These are phyloP conservation scores for Oreochromis mossambicus DNA, from an alignment of 2,797 vertebrate species.

Conservation along the genomic window DNA sequence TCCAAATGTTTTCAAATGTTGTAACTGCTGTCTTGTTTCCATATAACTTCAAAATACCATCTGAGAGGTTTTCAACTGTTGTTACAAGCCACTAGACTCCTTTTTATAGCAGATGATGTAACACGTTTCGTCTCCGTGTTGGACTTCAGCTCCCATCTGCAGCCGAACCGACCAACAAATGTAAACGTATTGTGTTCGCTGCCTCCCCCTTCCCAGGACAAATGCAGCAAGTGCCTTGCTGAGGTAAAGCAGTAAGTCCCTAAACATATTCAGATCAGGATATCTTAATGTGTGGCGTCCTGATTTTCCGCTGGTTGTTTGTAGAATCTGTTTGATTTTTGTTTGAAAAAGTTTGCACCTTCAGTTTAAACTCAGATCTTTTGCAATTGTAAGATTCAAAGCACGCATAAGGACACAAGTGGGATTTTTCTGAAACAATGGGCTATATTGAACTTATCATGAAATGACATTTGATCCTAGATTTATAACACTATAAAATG, in stretches of 20 bases:
- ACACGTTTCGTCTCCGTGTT: neutral
- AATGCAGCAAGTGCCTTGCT: slow-evolving; percentile 51
- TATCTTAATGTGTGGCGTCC: neutral
- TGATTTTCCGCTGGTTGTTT: slow-evolving; percentile 1
- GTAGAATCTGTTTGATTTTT: neutral
- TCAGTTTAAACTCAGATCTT: neutral
- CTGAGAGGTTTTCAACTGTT: neutral
- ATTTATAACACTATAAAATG: neutral
- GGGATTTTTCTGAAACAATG: neutral
- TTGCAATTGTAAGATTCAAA: neutral
- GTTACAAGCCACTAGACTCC: neutral
- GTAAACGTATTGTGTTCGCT: neutral
- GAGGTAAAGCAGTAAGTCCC: neutral
- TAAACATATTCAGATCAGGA: neutral
- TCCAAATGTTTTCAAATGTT: neutral
- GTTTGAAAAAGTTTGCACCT: neutral
- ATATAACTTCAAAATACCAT: neutral
- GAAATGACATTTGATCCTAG: neutral
- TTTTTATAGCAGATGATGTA: neutral
- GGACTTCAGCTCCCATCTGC: neutral
- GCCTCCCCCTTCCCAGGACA: neutral
- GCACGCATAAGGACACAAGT: neutral
- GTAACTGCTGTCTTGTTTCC: neutral
- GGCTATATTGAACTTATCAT: neutral
- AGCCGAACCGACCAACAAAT: neutral